phyloP scores from a whole-genome alignment of 2,888 invertebrate genomes.

The Subacronicta megacephala region DNA sequence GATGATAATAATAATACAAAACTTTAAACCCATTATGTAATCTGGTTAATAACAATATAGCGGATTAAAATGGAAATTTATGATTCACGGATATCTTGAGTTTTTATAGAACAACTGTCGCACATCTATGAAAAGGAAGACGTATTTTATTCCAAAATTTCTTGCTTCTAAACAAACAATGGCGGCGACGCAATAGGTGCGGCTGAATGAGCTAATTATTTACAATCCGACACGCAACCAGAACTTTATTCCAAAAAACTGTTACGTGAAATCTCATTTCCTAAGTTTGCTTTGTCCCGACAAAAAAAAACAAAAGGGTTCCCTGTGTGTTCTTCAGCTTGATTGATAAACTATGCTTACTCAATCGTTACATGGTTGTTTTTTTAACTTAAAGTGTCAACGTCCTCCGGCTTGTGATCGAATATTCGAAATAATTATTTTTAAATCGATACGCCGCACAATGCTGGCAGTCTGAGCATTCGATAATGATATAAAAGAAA shows the following conservation, averaged over 20 bases:
- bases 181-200: slow-evolving; percentile 78
- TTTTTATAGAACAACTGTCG: slow-evolving; percentile 24
- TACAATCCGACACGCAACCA: slow-evolving; percentile 86
- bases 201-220: slow-evolving; percentile 87
- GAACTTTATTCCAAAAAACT: slow-evolving; percentile 79
- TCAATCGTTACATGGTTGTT: slow-evolving; percentile 60
- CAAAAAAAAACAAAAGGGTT: slow-evolving; percentile 75
- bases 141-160: slow-evolving; percentile 67
- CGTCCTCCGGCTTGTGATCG: slow-evolving; percentile 40
- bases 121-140: slow-evolving; percentile 68
- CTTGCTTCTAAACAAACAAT: slow-evolving; percentile 81
- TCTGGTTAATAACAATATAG: too few species aligned
- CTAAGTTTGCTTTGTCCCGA: slow-evolving; percentile 81
- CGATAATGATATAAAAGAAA: slow-evolving; percentile 79
- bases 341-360: slow-evolving; percentile 67
- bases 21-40: too few species aligned
- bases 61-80: too few species aligned
- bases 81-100: too few species aligned
- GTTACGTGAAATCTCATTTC: slow-evolving; percentile 88
- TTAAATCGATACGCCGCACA: slow-evolving; percentile 53
- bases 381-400: slow-evolving; percentile 50
- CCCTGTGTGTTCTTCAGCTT: slow-evolving; percentile 66
- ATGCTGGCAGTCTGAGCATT: slow-evolving; percentile 57
- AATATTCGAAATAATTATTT: slow-evolving; percentile 57
- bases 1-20: too few species aligned